phyloP scores from a whole-genome alignment of 2,888 invertebrate species.

The Galerucella calmariensis region DNA sequence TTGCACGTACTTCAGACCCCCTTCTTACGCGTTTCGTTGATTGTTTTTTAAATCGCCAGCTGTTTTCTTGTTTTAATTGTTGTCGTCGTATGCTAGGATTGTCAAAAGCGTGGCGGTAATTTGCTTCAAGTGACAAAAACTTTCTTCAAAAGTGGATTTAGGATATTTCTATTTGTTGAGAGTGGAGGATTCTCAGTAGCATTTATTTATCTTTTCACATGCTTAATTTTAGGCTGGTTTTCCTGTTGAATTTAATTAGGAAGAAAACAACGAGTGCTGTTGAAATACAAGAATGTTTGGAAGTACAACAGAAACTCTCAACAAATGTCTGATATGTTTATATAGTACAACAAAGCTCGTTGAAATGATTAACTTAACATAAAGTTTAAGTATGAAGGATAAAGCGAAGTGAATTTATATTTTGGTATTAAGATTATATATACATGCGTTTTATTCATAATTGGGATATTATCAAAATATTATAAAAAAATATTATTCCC shows the following conservation, averaged over 20 bases:
- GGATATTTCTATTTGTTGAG: constrained; percentile 30
- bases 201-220: constrained; percentile 31
- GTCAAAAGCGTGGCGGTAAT: constrained; percentile 42
- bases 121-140: constrained; percentile 37
- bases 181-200: constrained; percentile 9
- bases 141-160: constrained; percentile 26
- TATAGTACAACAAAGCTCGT: no score
- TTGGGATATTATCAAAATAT: no score
- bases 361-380: not conserved
- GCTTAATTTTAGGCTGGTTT: constrained; percentile 12
- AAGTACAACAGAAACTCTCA: not conserved
- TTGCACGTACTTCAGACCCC: constrained; percentile 51
- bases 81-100: constrained; percentile 38
- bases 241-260: not conserved
- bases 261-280: not conserved
- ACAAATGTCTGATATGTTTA: no score
- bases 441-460: no score
- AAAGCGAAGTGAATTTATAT: no score
- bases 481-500: no score
- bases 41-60: constrained; percentile 54
- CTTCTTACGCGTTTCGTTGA: constrained; percentile 51
- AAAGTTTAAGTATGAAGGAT: no score
- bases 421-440: no score
- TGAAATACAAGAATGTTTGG: not conserved
- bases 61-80: constrained; percentile 51